Evolutionary conservation across 2,888 invertebrate species (phyloP).

Genomic region (Smittia aterrima): DNA sequence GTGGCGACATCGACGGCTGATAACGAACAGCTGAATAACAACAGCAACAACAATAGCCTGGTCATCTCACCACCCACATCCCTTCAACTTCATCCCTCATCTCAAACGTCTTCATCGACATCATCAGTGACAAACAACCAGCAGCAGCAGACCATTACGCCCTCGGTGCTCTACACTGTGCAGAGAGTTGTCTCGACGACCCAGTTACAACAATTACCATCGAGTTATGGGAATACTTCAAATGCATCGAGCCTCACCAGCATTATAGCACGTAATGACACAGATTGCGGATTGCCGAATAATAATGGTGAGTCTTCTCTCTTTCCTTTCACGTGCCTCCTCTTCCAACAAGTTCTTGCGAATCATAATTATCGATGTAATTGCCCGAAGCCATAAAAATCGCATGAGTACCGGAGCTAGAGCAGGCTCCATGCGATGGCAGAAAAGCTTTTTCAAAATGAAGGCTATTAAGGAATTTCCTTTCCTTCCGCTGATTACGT

Average conservation of each 20-base stretch:
- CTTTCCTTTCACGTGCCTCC: not conserved
- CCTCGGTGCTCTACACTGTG: slow-evolving; percentile 53
- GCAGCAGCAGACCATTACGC: slow-evolving; percentile 46
- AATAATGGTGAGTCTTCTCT: slow-evolving; percentile 35
- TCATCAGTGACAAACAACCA: slow-evolving; percentile 45
- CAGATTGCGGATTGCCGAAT: slow-evolving; percentile 44
- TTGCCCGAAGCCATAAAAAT: slow-evolving; percentile 22
- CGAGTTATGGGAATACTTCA: slow-evolving; percentile 52
- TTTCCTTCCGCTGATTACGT: not conserved
- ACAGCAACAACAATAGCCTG: slow-evolving; percentile 42
- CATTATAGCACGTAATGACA: slow-evolving; percentile 47
- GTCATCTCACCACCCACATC: slow-evolving; percentile 36
- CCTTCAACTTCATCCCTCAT: slow-evolving; percentile 34
- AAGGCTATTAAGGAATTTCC: not conserved
- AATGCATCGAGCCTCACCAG: slow-evolving; percentile 54
- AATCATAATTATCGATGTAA: slow-evolving; percentile 34
- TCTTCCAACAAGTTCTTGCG: slow-evolving; percentile 22
- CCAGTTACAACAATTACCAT: slow-evolving; percentile 52
- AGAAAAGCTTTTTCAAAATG: not conserved
- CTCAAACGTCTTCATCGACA: slow-evolving; percentile 44
- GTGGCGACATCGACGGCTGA: slow-evolving; percentile 43
- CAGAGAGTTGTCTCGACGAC: slow-evolving; percentile 54
- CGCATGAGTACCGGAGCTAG: not conserved
- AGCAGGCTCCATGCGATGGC: not conserved
- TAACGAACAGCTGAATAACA: slow-evolving; percentile 27